phyloP scores from a whole-genome alignment of 2,113 vertebrate species.

The pig (Sus scrofa) region DNA sequence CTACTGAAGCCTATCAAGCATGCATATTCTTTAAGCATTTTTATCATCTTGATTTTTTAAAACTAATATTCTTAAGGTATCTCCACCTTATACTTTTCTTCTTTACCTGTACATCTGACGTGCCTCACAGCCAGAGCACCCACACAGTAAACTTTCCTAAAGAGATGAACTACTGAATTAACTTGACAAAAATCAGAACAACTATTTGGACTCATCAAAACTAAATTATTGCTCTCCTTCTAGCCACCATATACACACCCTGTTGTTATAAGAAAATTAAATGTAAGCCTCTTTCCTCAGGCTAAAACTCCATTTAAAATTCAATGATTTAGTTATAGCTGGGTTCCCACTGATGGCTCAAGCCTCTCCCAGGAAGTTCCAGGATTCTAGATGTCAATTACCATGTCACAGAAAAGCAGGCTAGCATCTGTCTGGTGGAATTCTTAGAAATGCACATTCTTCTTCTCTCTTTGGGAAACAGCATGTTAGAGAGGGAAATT shows the following conservation, averaged over 20 bases:
- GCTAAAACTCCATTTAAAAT: constrained; percentile 13
- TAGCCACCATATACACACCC: background rate
- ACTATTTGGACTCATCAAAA: background rate
- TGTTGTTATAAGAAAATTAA: background rate
- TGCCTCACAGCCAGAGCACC: background rate
- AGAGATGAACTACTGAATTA: background rate
- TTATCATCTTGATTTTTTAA: background rate
- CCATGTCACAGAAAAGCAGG: background rate
- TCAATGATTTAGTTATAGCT: background rate
- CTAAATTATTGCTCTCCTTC: background rate
- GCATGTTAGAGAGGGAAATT: background rate
- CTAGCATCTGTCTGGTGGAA: background rate
- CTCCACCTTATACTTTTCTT: background rate
- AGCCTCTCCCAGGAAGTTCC: background rate
- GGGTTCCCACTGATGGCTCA: background rate
- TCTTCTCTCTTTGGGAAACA: background rate
- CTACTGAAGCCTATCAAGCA: background rate
- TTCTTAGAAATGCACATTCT: background rate
- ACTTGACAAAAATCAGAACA: constrained; percentile 31
- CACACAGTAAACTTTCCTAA: background rate
- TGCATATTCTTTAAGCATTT: background rate
- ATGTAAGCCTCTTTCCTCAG: background rate
- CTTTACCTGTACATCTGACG: background rate
- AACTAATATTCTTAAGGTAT: background rate
- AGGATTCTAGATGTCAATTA: background rate